Conservation (phyloP, 2,888 invertebrate genomes). For the Lomographa bimaculata region DNA sequence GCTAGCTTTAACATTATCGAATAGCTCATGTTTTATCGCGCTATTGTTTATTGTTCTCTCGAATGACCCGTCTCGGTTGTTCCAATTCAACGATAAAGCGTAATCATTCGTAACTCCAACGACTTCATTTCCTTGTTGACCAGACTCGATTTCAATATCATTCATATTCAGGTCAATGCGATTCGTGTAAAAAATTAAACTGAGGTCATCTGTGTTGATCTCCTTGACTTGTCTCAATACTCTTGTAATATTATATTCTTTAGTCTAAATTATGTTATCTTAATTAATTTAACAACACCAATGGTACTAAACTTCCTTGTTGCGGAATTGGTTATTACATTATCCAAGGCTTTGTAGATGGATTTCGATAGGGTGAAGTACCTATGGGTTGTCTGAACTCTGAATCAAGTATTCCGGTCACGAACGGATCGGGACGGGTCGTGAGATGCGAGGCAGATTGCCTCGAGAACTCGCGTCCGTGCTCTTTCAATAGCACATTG, state of each 20-base stretch:
- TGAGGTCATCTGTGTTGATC: constrained; percentile 19
- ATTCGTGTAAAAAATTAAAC: constrained; percentile 25
- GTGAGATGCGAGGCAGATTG: constrained; percentile 69
- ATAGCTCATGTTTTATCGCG: constrained; percentile 48
- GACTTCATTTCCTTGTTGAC: constrained; percentile 27
- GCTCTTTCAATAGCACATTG: constrained; percentile 71
- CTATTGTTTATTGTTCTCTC: constrained; percentile 54
- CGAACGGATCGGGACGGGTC: constrained; percentile 57
- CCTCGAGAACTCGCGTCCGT: constrained; percentile 47
- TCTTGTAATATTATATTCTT: constrained; percentile 7
- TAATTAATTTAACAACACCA: background rate
- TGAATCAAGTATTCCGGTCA: constrained; percentile 52
- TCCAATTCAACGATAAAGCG: constrained; percentile 39
- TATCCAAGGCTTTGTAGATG: constrained; percentile 13
- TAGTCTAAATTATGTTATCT: too few relatives aligned
- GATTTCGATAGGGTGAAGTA: constrained; percentile 19
- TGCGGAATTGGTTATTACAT: background rate
- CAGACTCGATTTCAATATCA: constrained; percentile 23
- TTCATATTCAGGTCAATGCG: constrained; percentile 22
- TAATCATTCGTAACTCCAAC: constrained; percentile 37
- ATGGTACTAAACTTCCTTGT: constrained; percentile 1
- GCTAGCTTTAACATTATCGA: constrained; percentile 49
- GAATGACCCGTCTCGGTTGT: constrained; percentile 44
- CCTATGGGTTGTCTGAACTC: constrained; percentile 24
- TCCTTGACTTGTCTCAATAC: constrained; percentile 26